Evolutionary conservation across 2,888 invertebrate species (phyloP), one percentile per base, ranked within the genome.

Genomic region (Cerastis rubricosa): DNA sequence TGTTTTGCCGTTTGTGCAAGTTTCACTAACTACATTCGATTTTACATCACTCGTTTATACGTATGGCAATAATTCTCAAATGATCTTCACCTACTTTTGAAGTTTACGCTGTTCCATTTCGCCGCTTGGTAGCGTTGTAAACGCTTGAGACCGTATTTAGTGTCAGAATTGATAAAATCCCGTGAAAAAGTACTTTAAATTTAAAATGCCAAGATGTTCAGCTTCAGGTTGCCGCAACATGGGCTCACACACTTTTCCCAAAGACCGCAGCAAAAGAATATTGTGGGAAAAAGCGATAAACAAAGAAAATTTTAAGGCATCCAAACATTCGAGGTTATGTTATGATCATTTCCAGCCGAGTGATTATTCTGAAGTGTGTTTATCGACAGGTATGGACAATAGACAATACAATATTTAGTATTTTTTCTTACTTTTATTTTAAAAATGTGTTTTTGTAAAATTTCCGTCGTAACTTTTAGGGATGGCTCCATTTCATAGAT

Each of bases 271-370:
- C 9, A 9, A 65, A 11, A 68, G 85, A 65, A 65, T 17, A 47
- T 22, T 76, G 47, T 86, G 84, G 84, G 82, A 84, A 14, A 75
- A 66, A 69, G 86, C 86, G 9, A 77, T 72, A 5, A 78, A 84
- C 29, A 80, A 84, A 47, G 76, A 76, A 29, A 78, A 84, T 54
- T 84, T 82, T 65, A 76, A 70, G 45, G 84, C 86, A 43, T 74
- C 76, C 19, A 79, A 86, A 54, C 76, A 82, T 78, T 78, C 85
- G 71, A 86, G 84, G 83, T 80, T 86, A 82, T 86, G 86, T 83
- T 72, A 83, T 63, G 66, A 64, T 59, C 86, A 86, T 78, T 86
- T 86, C 65, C 80, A 54, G 45, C 68, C 63, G 17, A 78, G 66
- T 67, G 84, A 85, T 49, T 84, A 85, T 63, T 17, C 71, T 49